Conservation (phyloP, 2,797 vertebrate genomes). For the Lithobates sylvaticus region DNA sequence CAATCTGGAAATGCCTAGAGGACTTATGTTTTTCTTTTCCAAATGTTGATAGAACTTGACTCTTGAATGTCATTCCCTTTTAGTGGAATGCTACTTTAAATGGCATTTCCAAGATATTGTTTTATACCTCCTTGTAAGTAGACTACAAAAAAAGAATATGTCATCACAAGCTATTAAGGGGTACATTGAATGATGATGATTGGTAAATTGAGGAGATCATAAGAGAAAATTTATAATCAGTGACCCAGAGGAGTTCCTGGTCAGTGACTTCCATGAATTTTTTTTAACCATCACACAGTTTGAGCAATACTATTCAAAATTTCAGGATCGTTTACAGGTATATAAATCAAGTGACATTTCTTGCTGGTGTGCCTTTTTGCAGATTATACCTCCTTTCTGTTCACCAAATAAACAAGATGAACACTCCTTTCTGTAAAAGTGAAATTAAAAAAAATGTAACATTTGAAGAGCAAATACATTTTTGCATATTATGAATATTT, state of each 20-base stretch:
- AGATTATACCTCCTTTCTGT: too few relatives aligned
- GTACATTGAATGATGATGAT: constrained; percentile 26
- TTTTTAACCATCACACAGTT: neutral
- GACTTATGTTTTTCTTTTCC: too few relatives aligned
- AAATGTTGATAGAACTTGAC: too few relatives aligned
- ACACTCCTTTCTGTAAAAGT: too few relatives aligned
- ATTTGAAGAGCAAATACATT: too few relatives aligned
- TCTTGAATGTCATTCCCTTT: neutral
- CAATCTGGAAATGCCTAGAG: too few relatives aligned
- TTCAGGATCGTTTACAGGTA: neutral
- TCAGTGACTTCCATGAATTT: constrained; percentile 38
- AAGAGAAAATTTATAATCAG: neutral
- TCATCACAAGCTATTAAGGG: constrained; percentile 21
- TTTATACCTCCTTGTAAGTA: neutral
- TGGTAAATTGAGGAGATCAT: constrained; percentile 22
- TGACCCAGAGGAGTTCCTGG: constrained; percentile 41
- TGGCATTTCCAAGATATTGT: neutral
- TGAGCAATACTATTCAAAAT: constrained; percentile 3
- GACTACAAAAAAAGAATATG: neutral
- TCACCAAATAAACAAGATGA: too few relatives aligned
- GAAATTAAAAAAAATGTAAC: too few relatives aligned
- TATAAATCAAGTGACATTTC: too few relatives aligned
- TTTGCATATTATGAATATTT: too few relatives aligned
- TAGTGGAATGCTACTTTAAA: neutral
- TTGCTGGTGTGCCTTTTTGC: too few relatives aligned